Evolutionary conservation across 2,113 vertebrate genomes (phyloP).

Genomic region (Ascaphus truei): DNA sequence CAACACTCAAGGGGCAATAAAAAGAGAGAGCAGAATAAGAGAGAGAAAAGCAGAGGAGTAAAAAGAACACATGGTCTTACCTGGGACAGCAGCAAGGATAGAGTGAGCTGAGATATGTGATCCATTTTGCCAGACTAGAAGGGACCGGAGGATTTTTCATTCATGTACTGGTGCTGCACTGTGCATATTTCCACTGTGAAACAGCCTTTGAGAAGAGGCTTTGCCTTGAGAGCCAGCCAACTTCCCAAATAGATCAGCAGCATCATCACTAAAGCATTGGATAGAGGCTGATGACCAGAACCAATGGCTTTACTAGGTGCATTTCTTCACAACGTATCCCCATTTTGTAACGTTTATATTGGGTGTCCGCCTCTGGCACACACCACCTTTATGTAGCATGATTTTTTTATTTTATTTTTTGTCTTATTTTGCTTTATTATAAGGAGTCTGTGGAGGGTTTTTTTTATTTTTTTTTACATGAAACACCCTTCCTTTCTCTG

Average conservation of each 20-base stretch:
- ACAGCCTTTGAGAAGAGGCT: conserved; percentile 80
- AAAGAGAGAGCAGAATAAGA: conserved; percentile 31
- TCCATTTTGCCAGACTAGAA: conserved; percentile 87
- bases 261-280: conserved; percentile 89
- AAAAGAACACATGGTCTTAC: conserved; percentile 65
- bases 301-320: conserved; percentile 93
- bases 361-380: conserved; percentile 51
- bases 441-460: no score
- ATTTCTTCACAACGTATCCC: conserved; percentile 74
- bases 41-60: neutral
- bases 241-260: conserved; percentile 95
- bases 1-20: neutral
- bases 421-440: conserved; percentile 38
- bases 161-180: conserved; percentile 80
- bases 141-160: conserved; percentile 78
- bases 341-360: conserved; percentile 63
- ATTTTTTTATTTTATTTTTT: neutral
- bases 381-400: conserved; percentile 48
- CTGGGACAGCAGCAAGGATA: conserved; percentile 88
- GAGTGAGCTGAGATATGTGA: conserved; percentile 74
- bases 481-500: no score
- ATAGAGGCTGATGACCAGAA: conserved; percentile 85
- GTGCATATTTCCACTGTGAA: conserved; percentile 97
- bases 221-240: conserved; percentile 85
- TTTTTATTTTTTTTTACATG: conserved; percentile 54